phyloP scores from a whole-genome alignment of 2,888 invertebrate species.

The Nomada lathburiana region DNA sequence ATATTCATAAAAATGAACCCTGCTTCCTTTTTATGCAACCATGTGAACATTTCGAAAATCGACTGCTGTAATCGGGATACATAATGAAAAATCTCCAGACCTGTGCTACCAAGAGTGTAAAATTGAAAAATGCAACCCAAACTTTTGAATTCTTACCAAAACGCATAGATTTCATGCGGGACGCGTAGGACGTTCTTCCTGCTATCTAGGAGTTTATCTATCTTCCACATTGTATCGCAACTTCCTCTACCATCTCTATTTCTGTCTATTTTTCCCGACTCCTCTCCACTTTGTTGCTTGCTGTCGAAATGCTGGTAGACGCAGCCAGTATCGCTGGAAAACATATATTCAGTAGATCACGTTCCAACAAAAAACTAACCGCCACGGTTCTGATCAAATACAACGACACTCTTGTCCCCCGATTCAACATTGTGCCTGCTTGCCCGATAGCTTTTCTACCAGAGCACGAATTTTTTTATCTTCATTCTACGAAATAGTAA shows the following conservation, averaged over 20 bases:
- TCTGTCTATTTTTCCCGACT: background rate
- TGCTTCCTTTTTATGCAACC: too few relatives aligned
- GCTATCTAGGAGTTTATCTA: conserved; percentile 24
- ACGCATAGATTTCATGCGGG: background rate
- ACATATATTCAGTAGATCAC: background rate
- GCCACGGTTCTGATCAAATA: background rate
- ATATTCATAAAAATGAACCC: too few relatives aligned
- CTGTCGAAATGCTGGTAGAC: background rate
- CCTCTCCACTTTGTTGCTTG: conserved; percentile 13
- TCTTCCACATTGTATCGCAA: conserved; percentile 17
- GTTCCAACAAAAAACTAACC: conserved; percentile 16
- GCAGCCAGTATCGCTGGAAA: conserved; percentile 9
- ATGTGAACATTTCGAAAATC: too few relatives aligned
- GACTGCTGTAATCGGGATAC: too few relatives aligned
- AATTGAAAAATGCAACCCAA: too few relatives aligned
- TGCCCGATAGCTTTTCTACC: background rate
- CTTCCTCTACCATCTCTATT: background rate
- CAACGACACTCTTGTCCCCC: conserved; percentile 21
- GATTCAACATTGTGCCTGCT: conserved; percentile 50
- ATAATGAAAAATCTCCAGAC: too few relatives aligned
- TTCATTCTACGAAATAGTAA: conserved; percentile 29
- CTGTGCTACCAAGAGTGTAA: too few relatives aligned
- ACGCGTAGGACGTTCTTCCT: background rate
- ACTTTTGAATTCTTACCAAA: background rate
- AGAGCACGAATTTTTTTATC: conserved; percentile 40